Percentiles rank a stretch among this genome's conserved stretches.
Conservation (phyloP, 2,797 vertebrate genomes). For the Gymnoscopelus braueri region DNA sequence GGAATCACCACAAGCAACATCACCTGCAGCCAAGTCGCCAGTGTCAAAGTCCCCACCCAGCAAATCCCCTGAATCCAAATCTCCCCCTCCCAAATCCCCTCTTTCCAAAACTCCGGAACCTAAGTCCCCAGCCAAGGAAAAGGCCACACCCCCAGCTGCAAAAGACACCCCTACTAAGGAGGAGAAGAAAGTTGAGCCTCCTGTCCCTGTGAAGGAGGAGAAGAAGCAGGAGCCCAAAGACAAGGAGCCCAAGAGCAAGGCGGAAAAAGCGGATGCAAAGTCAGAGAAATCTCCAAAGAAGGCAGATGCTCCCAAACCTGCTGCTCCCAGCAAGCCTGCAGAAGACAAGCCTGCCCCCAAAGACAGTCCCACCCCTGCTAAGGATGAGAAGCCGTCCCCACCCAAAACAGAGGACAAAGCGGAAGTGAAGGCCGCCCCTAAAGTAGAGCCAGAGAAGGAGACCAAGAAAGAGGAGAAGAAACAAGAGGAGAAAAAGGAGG, state of each 20-base stretch:
- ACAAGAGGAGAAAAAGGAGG: conserved; percentile 49
- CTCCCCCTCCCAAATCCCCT: too few species aligned
- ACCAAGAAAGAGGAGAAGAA: conserved; percentile 72
- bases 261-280: conserved; percentile 41
- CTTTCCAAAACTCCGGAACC: too few species aligned
- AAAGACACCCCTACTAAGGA: conserved; percentile 35
- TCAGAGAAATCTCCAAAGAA: conserved; percentile 63
- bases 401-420: conserved; percentile 59
- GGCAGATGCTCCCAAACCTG: conserved; percentile 61
- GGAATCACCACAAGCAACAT: background rate
- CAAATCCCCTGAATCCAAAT: too few species aligned
- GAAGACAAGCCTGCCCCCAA: conserved; percentile 64
- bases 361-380: conserved; percentile 38
- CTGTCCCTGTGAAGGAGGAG: conserved; percentile 62
- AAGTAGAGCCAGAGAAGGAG: conserved; percentile 66
- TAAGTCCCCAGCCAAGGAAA: too few species aligned
- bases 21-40: background rate
- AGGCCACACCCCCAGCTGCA: too few species aligned
- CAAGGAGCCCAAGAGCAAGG: conserved; percentile 65
- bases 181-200: conserved; percentile 65
- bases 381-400: conserved; percentile 62
- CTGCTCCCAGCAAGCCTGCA: conserved; percentile 55
- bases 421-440: conserved; percentile 48
- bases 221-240: conserved; percentile 69
- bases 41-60: too few species aligned